Conservation (phyloP, 2,113 vertebrate species). For the Protobothrops flavoviridis region DNA sequence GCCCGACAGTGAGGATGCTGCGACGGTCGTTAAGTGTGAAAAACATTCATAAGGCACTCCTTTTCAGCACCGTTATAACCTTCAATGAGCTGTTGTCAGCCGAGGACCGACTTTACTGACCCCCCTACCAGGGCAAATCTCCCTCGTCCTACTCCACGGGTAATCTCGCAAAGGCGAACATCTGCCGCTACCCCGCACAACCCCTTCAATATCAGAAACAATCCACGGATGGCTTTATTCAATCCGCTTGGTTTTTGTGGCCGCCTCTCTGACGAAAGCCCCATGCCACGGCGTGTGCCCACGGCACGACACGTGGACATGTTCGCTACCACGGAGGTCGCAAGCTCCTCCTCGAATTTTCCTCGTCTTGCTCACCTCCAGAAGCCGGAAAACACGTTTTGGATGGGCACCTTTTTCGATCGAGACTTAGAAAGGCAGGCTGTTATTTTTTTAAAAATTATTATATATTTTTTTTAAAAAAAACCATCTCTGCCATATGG, state of each 20-base stretch:
- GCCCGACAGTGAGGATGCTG: too few species aligned
- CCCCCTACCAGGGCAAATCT: neutral
- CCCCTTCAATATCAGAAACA: neutral
- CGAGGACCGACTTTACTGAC: too few species aligned
- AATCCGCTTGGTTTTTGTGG: neutral
- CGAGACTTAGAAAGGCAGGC: constrained; percentile 26
- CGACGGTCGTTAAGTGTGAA: too few species aligned
- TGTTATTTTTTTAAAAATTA: neutral
- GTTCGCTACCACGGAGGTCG: neutral
- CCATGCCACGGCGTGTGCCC: neutral
- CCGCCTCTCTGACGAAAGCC: neutral
- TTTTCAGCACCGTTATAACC: too few species aligned
- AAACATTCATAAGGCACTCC: too few species aligned
- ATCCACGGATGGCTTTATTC: neutral
- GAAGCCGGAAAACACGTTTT: neutral
- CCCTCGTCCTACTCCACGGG: neutral
- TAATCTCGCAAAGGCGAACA: neutral
- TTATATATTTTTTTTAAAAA: neutral
- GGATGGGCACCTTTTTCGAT: constrained; percentile 35
- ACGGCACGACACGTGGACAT: too few species aligned
- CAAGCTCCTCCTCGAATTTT: neutral
- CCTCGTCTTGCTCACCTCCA: neutral
- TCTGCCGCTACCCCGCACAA: too few species aligned
- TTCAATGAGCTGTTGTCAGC: too few species aligned
- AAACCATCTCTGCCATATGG: neutral